Evolutionary conservation across 1,140 invertebrate genomes (phyloP).

Genomic region (Aphaenogaster rudis): DNA sequence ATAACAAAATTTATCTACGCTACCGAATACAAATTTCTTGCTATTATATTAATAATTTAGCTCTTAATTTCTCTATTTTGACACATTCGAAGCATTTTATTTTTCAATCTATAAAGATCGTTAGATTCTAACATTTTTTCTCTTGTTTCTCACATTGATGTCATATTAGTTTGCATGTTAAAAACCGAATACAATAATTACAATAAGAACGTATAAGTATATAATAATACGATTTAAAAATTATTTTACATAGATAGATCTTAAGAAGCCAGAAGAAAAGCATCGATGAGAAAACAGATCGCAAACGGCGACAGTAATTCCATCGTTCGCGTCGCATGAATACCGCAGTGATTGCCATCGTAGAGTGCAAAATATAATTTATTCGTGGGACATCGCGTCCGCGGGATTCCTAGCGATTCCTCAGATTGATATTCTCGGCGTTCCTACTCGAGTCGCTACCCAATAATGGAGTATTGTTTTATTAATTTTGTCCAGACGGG

Average conservation of each 20-base stretch:
- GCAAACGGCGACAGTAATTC: constrained; percentile 67
- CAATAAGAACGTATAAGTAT: background rate
- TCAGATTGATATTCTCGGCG: constrained; percentile 81
- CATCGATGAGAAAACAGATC: constrained; percentile 36
- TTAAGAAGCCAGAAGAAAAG: background rate
- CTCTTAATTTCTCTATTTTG: background rate
- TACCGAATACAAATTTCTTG: background rate
- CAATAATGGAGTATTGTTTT: constrained; percentile 82
- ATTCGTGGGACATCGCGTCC: constrained; percentile 72
- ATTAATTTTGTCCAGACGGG: constrained; percentile 77
- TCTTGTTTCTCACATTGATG: background rate
- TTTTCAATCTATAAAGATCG: background rate
- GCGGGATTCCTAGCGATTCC: constrained; percentile 72
- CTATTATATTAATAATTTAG: background rate
- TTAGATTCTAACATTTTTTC: background rate
- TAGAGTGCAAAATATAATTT: constrained; percentile 83
- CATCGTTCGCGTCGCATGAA: constrained; percentile 76
- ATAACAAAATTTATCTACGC: background rate
- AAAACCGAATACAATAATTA: background rate
- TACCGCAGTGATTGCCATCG: constrained; percentile 84
- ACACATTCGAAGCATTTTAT: background rate
- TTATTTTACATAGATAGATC: background rate
- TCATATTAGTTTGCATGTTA: background rate
- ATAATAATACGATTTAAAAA: constrained; percentile 6
- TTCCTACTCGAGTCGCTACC: constrained; percentile 62